phyloP scores from a whole-genome alignment of 2,797 vertebrate genomes.

The Limnodromus scolopaceus region DNA sequence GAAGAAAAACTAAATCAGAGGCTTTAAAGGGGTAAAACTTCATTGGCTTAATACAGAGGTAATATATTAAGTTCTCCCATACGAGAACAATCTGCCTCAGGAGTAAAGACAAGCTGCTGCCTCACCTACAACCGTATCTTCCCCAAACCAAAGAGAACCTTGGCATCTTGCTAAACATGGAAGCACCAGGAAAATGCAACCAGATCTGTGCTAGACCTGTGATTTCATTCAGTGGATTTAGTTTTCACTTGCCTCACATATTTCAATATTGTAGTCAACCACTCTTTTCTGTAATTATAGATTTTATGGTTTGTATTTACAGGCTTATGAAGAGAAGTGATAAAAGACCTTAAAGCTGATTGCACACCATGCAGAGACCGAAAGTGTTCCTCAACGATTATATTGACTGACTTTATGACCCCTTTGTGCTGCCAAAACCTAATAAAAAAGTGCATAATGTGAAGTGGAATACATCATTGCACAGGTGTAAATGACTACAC shows the following conservation, averaged over 20 bases:
- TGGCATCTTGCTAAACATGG: background rate
- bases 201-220: background rate
- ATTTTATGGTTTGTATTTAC: slow-evolving; percentile 38
- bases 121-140: background rate
- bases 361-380: background rate
- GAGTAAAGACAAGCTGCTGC: background rate
- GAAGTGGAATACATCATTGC: slow-evolving; percentile 31
- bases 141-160: background rate
- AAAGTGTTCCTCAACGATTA: slow-evolving; percentile 20
- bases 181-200: background rate
- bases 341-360: slow-evolving; percentile 41
- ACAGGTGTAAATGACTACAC: slow-evolving; percentile 54
- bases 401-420: slow-evolving; percentile 54
- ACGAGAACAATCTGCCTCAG: background rate
- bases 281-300: background rate
- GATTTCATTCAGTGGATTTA: background rate
- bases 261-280: background rate
- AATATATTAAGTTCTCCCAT: background rate
- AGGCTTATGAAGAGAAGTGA: slow-evolving; percentile 29
- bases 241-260: background rate
- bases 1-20: background rate
- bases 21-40: background rate
- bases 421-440: slow-evolving; percentile 22
- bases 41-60: background rate
- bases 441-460: slow-evolving; percentile 18